Evolutionary conservation across 2,797 vertebrate species (phyloP).

Genomic region (Neosalanx taihuensis): DNA sequence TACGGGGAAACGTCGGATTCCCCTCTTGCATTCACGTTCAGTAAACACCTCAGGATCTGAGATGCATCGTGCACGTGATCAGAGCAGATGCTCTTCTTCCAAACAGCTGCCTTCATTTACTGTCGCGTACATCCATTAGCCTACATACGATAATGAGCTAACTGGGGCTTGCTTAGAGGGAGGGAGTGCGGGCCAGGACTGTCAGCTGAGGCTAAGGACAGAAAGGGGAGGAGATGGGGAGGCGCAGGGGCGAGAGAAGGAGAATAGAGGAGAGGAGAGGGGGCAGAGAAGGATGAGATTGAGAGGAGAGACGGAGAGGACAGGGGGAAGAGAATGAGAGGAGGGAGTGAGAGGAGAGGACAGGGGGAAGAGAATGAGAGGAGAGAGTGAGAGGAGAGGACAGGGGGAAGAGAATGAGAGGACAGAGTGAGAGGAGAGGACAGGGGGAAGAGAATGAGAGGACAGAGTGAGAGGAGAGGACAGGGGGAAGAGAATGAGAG

Average conservation of each 20-base stretch:
- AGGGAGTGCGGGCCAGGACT: constrained; percentile 63
- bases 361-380: background rate
- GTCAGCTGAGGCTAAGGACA: constrained; percentile 41
- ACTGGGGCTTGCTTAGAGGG: constrained; percentile 60
- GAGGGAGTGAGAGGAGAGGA: background rate
- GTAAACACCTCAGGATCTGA: constrained; percentile 34
- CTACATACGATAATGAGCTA: constrained; percentile 35
- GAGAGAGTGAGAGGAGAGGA: constrained; percentile 3
- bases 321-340: too few species aligned
- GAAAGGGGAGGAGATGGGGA: constrained; percentile 12
- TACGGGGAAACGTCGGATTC: constrained; percentile 34
- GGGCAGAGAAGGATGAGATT: too few species aligned
- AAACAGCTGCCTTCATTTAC: background rate
- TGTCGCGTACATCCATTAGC: background rate
- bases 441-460: background rate
- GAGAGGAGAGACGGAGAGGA: too few species aligned
- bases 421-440: constrained; percentile 17
- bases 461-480: too few species aligned
- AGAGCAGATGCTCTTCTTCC: background rate
- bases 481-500: background rate
- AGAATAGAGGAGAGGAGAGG: too few species aligned
- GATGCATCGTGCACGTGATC: constrained; percentile 7
- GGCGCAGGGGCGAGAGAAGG: background rate
- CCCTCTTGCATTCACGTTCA: background rate
- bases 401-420: background rate